Conservation (phyloP, 2,113 vertebrate species). For the Oreotrochilus melanogaster region DNA sequence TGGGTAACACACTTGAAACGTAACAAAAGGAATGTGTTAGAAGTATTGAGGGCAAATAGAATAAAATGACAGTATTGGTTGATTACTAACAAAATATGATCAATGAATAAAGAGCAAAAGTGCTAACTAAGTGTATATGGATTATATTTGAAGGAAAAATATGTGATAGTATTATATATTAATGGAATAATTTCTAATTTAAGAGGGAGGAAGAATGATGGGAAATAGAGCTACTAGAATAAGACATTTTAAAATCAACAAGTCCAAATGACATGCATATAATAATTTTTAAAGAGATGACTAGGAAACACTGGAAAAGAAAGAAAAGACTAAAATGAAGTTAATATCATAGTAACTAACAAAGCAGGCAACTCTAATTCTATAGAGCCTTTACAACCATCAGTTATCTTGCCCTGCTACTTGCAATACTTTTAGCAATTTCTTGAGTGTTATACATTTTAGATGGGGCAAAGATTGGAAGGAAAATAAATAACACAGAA, state of each 20-base stretch:
- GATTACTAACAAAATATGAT: background rate
- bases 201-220: background rate
- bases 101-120: background rate
- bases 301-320: background rate
- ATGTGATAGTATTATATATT: background rate
- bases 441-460: background rate
- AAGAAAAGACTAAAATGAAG: background rate
- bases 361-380: background rate
- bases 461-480: background rate
- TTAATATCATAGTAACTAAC: background rate
- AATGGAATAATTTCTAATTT: constrained; percentile 1
- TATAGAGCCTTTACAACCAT: background rate
- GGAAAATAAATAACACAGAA: constrained; percentile 24
- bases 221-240: constrained; percentile 11
- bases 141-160: background rate
- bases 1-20: background rate
- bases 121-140: background rate
- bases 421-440: background rate
- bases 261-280: background rate
- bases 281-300: background rate
- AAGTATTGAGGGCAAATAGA: background rate
- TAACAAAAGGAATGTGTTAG: background rate
- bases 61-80: background rate
- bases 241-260: constrained; percentile 1
- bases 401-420: background rate